phyloP scores from a whole-genome alignment of 2,797 vertebrate genomes.

The Sebastes hubbsi region DNA sequence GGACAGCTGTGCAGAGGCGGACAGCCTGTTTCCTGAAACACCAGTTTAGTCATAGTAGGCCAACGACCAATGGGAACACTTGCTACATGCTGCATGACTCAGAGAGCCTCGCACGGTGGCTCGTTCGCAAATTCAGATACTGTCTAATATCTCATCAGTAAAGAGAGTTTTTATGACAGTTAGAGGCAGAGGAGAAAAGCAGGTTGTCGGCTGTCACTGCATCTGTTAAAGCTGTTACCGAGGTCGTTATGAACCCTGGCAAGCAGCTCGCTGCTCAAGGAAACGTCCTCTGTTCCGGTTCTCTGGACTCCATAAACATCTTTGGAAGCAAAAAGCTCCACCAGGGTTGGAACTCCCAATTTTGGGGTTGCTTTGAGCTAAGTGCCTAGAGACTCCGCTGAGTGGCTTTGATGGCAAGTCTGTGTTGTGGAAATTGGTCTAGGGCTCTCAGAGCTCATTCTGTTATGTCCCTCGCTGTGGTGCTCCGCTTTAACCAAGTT shows the following conservation, averaged over 20 bases:
- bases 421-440: constrained; percentile 44
- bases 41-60: constrained; percentile 56
- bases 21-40: constrained; percentile 68
- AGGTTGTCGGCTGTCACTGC: neutral
- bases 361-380: constrained; percentile 35
- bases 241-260: constrained; percentile 24
- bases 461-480: constrained; percentile 17
- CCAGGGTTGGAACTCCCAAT: constrained; percentile 17
- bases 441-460: constrained; percentile 31
- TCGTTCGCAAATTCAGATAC: constrained; percentile 2
- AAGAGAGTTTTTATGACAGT: constrained; percentile 12
- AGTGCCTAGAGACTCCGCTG: constrained; percentile 15
- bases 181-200: neutral
- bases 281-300: constrained; percentile 24
- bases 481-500: constrained; percentile 2
- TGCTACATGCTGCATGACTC: constrained; percentile 16
- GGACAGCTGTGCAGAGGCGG: constrained; percentile 75
- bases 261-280: neutral
- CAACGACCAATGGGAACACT: constrained; percentile 42
- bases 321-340: constrained; percentile 29
- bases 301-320: constrained; percentile 39
- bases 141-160: constrained; percentile 23
- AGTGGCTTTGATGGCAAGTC: constrained; percentile 43
- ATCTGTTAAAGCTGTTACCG: constrained; percentile 1
- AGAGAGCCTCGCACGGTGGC: neutral